These are phyloP conservation scores for Dipodomys stephensi DNA, from an alignment of 2,113 vertebrate genomes.

Conservation along the genomic window DNA sequence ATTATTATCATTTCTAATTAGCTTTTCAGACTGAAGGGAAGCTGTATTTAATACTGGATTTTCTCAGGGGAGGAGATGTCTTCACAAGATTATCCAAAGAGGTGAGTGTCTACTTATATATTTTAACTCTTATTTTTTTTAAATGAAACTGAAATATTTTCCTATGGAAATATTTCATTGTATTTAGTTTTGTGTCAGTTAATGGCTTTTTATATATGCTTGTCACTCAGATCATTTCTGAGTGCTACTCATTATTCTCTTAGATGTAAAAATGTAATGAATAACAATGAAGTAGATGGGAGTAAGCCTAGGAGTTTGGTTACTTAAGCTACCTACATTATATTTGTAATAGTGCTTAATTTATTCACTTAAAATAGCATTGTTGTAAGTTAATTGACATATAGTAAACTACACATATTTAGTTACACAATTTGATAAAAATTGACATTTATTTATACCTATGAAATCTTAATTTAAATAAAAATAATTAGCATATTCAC, in stretches of 20 bases:
- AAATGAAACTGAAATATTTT: slow-evolving; percentile 55
- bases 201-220: slow-evolving; percentile 54
- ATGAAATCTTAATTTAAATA: slow-evolving; percentile 22
- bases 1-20: slow-evolving; percentile 82
- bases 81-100: slow-evolving; percentile 99
- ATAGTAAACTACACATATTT: slow-evolving; percentile 1
- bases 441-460: slow-evolving; percentile 33
- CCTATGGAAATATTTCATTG: slow-evolving; percentile 29
- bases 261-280: slow-evolving; percentile 39
- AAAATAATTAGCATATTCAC: slow-evolving; percentile 30
- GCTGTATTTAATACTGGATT: slow-evolving; percentile 99
- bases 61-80: slow-evolving; percentile 99
- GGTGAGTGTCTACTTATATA: slow-evolving; percentile 88
- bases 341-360: slow-evolving; percentile 32
- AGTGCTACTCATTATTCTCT: slow-evolving; percentile 33
- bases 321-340: slow-evolving; percentile 34
- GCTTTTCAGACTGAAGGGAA: slow-evolving; percentile 99
- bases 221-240: slow-evolving; percentile 28
- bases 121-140: slow-evolving; percentile 39
- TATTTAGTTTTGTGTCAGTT: slow-evolving; percentile 21
- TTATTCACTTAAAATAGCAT: slow-evolving; percentile 35
- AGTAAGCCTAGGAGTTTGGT: slow-evolving; percentile 62
- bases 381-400: slow-evolving; percentile 32
- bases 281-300: slow-evolving; percentile 49
- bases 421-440: slow-evolving; percentile 32